Base-by-base conservation (phyloP, 2,888 invertebrate genomes). In the Celastrina argiolus region DNA sequence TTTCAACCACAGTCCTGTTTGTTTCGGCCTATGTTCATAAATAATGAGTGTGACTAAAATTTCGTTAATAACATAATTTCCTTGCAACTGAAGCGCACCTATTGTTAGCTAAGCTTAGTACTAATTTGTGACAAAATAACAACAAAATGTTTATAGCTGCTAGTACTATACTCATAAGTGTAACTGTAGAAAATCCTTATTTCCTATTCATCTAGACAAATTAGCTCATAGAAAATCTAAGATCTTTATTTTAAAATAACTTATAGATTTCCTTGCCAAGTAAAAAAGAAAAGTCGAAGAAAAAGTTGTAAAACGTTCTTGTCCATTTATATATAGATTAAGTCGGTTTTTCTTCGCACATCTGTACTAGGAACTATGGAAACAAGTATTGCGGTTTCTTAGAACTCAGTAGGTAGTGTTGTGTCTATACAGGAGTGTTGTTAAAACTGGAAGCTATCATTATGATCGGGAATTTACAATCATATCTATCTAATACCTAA, bases 231-330 rank as follows among this genome's bases (percentile, higher is more conserved):
- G 22, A 51, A 22, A 51, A 6, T 51, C 0, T 51, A 5, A 51
- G 51, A 22, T n/a, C 51, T 51, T 51, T 18, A n/a, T 12, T 51
- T 12, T 22, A 51, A 51, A 51, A 26, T 1, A 51, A 22, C 1
- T 7, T 36, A 31, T 31, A 6, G 31, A 31, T 16, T 51, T 51
- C 51, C 26, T 14, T 4, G 2, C 4, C 51, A 5, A 51, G 51
- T 6, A 51, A 51, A 26, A 36, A 51, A 51, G 22, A 51, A 51
- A 51, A 51, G 51, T 22, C 12, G 22, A 22, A 51, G 51, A 51
- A 51, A 45, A 51, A 51, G 51, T 51, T 51, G 51, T 51, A 51
- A 26, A 51, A 51, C 22, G 51, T 26, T 26, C 51, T 51, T 51
- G 51, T 26, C 51, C 51, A 51, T 51, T 51, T 51, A 51, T 51